These are phyloP conservation scores for Nebria brevicollis DNA, from an alignment of 2,888 invertebrate species.

Conservation along the genomic window DNA sequence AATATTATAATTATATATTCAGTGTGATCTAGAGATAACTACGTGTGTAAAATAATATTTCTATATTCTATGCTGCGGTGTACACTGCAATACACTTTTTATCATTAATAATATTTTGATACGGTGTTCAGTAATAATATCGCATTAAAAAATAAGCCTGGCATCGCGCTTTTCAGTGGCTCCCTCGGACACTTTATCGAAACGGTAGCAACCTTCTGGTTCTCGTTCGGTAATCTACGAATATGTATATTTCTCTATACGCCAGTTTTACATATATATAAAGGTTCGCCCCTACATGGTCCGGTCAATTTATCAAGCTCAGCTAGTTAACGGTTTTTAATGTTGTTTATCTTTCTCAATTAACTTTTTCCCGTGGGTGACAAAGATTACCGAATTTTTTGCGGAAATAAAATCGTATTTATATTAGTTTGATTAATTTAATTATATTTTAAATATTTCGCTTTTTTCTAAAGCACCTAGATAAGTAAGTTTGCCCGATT, in stretches of 20 bases:
- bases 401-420: too few species aligned
- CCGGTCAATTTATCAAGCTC: constrained; percentile 42
- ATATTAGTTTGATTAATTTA: too few species aligned
- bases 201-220: constrained; percentile 21
- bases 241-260: constrained; percentile 38
- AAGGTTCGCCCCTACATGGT: constrained; percentile 30
- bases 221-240: constrained; percentile 28
- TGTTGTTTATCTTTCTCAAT: constrained; percentile 47
- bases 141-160: neutral
- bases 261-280: constrained; percentile 41
- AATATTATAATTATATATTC: too few species aligned
- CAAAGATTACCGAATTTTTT: too few species aligned
- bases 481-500: too few species aligned
- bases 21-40: too few species aligned
- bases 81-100: too few species aligned
- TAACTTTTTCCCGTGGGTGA: constrained; percentile 26
- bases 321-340: constrained; percentile 45
- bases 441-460: too few species aligned
- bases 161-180: neutral
- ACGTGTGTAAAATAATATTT: too few species aligned
- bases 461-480: too few species aligned
- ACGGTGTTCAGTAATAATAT: neutral
- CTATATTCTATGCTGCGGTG: too few species aligned
- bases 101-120: neutral
- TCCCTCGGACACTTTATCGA: constrained; percentile 25